Base-by-base conservation (phyloP, 2,113 vertebrate species). In the Gallinago jamesoni region DNA sequence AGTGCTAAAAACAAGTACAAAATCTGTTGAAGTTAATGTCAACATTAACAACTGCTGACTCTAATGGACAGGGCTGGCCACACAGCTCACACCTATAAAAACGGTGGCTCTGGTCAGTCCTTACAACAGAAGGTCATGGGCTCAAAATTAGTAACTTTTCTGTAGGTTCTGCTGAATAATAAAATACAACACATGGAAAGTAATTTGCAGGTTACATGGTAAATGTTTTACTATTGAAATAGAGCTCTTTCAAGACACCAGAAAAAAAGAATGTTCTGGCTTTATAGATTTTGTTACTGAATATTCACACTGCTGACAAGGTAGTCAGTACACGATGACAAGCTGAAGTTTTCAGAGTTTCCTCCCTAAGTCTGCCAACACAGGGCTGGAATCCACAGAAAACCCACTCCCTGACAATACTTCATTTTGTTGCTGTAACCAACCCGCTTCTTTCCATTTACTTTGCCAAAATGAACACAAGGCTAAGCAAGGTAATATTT, bases 51-150 rank as follows among this genome's bases (percentile, higher is more conserved):
- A 48, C 19, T 53, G 52, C 6, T 35, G 27, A 41, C 43, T 84
- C 33, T 21, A 43, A 43, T 0, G 2, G 31, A 39, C 9, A 39
- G 52, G 20, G 39, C 5, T 64, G 69, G 67, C 56, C 37, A 48
- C 45, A 76, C 0, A 1, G 62, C 37, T 1, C 7, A 0, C 19
- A 22, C 1, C 1, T 24, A 1, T 22, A 39, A 20, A 30, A 43
- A 74, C 3, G 6, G 39, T 5, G 3, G 20, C 15, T 53, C 20
- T 9, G 43, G 14, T 25, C 43, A 83, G 31, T 17, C 43, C 24
- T 25, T 16, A 35, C 14, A 66, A 7, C 14, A 50, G 53, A 67
- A 16, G 9, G 55, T 19, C 41, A 33, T 0, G 1, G 24, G 35
- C 48, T 90, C 66, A 50, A 16, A 66, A n/a, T 14, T 16, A 53